Evolutionary conservation across 1,140 invertebrate genomes (phyloP).

Genomic region (Aphelinus atriplicis): DNA sequence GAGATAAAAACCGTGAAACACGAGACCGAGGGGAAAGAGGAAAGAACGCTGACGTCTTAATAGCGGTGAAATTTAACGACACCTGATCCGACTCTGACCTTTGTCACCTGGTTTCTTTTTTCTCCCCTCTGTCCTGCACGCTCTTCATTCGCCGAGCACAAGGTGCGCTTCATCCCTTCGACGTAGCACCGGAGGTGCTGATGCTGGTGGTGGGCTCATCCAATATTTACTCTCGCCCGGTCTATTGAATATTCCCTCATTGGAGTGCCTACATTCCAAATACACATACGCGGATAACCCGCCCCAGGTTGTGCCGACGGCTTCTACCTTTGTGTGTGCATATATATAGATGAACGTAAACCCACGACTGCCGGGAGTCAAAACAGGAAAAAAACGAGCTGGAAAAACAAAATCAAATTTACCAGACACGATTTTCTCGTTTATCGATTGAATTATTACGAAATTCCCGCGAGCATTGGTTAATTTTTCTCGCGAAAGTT

Average conservation of each 20-base stretch:
- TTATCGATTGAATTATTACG: too few species aligned
- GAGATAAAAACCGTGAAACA: too few species aligned
- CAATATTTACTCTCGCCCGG: slow-evolving; percentile 55
- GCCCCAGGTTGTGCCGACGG: neutral
- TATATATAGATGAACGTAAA: too few species aligned
- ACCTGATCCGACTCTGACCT: neutral
- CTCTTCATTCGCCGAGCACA: neutral
- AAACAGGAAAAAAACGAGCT: too few species aligned
- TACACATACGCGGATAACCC: slow-evolving; percentile 43
- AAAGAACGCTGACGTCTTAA: neutral
- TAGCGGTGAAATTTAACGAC: slow-evolving; percentile 13
- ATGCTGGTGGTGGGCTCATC: slow-evolving; percentile 43
- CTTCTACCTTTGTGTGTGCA: neutral
- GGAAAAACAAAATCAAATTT: too few species aligned
- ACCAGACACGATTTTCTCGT: too few species aligned
- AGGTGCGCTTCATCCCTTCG: too few species aligned
- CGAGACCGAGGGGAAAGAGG: neutral
- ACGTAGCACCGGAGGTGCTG: neutral
- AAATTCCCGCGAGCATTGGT: too few species aligned
- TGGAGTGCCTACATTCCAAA: slow-evolving; percentile 47
- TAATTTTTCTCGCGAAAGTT: too few species aligned
- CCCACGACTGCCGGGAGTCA: too few species aligned
- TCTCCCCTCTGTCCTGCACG: neutral
- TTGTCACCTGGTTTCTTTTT: too few species aligned
- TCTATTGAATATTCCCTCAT: slow-evolving; percentile 55